These are phyloP conservation scores for Eupithecia subumbrata DNA, from an alignment of 2,888 invertebrate species.

Conservation along the genomic window DNA sequence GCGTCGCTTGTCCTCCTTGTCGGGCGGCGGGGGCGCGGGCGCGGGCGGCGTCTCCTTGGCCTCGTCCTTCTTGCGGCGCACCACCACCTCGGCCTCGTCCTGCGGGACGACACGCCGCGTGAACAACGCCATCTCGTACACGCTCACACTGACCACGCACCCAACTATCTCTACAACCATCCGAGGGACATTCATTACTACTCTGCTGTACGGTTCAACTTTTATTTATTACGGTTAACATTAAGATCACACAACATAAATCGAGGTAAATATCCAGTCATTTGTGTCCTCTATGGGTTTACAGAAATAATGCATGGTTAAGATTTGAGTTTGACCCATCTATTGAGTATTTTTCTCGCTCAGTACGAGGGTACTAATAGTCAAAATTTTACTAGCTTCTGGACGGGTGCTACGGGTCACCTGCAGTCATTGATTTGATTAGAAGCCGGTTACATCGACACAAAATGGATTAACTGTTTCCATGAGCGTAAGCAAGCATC, in stretches of 20 bases:
- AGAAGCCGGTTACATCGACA: not conserved
- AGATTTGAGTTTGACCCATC: too few relatives aligned
- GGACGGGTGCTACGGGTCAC: not conserved
- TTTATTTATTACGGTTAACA: too few relatives aligned
- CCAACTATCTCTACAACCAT: not conserved
- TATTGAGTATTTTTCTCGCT: not conserved
- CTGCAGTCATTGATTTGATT: not conserved
- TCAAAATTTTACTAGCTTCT: too few relatives aligned
- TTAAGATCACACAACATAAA: too few relatives aligned
- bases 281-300: not conserved
- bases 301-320: not conserved
- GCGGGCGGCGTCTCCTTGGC: constrained; percentile 59
- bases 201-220: not conserved
- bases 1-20: constrained; percentile 53
- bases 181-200: not conserved
- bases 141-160: not conserved
- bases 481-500: not conserved
- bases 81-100: constrained; percentile 87
- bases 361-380: not conserved
- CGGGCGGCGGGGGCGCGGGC: constrained; percentile 20
- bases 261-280: not conserved
- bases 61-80: constrained; percentile 76
- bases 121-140: not conserved
- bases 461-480: not conserved
- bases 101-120: constrained; percentile 61